phyloP scores from a whole-genome alignment of 2,797 vertebrate genomes.

The Acipenser transmontanus region DNA sequence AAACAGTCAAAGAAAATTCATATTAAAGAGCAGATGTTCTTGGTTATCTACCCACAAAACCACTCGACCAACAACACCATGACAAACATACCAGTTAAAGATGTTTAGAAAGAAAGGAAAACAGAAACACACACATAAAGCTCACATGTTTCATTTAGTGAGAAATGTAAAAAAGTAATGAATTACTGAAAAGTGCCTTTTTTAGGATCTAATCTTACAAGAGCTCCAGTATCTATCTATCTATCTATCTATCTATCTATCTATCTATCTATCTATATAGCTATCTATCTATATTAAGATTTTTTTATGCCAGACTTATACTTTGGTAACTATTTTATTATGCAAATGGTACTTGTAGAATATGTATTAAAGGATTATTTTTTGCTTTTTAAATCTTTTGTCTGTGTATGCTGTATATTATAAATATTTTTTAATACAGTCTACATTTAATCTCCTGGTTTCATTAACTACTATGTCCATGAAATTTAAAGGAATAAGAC shows the following conservation, averaged over 20 bases:
- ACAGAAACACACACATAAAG: too few relatives aligned
- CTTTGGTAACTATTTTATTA: constrained; percentile 25
- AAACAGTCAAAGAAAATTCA: too few relatives aligned
- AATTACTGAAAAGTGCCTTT: too few relatives aligned
- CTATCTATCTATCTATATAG: neutral
- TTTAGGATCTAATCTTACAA: neutral
- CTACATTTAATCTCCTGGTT: constrained; percentile 65
- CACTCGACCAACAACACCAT: neutral
- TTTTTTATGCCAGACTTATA: neutral
- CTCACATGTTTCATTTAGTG: too few relatives aligned
- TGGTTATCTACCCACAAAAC: neutral
- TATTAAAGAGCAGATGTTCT: too few relatives aligned
- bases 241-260: neutral
- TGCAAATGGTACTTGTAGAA: constrained; percentile 30
- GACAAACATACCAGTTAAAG: neutral
- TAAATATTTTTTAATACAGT: constrained; percentile 65
- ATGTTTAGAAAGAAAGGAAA: too few relatives aligned
- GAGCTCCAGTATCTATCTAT: neutral
- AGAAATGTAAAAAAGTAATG: too few relatives aligned
- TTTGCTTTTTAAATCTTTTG: constrained; percentile 54
- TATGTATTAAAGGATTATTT: constrained; percentile 37
- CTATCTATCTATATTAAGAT: neutral
- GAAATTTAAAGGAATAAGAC: constrained; percentile 37
- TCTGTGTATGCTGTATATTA: constrained; percentile 45
- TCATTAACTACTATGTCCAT: constrained; percentile 60